Evolutionary conservation across 2,797 vertebrate species (phyloP).

Genomic region (Pangasius mekongensis): DNA sequence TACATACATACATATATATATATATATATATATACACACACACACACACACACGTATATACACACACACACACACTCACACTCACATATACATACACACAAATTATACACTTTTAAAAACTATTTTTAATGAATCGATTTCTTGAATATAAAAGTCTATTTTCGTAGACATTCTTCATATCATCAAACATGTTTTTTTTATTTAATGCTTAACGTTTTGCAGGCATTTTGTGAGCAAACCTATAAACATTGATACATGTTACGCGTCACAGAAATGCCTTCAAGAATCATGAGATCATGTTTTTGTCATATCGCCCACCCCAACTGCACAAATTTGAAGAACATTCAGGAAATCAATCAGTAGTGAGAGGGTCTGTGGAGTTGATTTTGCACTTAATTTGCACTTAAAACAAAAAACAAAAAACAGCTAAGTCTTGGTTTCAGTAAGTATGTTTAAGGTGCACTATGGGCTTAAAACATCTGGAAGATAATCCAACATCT

Average conservation of each 20-base stretch:
- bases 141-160: background rate
- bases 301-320: too few relatives aligned
- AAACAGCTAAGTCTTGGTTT: background rate
- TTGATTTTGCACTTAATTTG: background rate
- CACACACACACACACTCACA: too few relatives aligned
- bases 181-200: background rate
- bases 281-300: background rate
- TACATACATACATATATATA: too few relatives aligned
- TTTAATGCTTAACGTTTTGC: background rate
- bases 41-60: too few relatives aligned
- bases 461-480: background rate
- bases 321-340: background rate
- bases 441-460: background rate
- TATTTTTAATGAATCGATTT: too few relatives aligned
- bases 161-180: background rate
- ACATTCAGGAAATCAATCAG: background rate
- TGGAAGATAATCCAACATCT: background rate
- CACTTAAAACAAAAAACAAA: background rate
- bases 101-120: too few relatives aligned
- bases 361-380: background rate
- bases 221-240: background rate
- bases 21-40: too few relatives aligned
- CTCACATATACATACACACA: too few relatives aligned
- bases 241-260: background rate
- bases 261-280: background rate